Base-by-base conservation (phyloP, 2,113 vertebrate genomes). In the Gobius niger region DNA sequence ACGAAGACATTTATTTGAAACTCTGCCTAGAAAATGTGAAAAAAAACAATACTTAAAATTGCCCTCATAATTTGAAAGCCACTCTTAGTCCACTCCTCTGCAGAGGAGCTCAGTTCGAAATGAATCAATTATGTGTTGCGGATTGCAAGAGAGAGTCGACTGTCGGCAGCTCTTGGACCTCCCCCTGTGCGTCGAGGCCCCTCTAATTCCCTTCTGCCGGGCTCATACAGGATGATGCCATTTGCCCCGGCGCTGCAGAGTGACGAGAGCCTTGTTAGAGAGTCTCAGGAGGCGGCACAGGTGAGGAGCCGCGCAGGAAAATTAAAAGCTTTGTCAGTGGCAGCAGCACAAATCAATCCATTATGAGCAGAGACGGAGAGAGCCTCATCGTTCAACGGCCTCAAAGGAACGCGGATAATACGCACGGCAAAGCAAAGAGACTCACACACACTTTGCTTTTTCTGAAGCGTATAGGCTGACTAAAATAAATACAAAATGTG, bases 121-220 rank as follows among this genome's bases (percentile, higher is more conserved):
- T 19, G 7, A 44, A 44, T 73, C 56, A 24, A 18, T 46, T 72
- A 13, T 42, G n/a, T 42, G 65, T 15, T 72, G 46, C 63, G 51
- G 46, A 56, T 66, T 61, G 47, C 68, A 65, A 62, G 40, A 61
- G 52, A 65, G 16, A 63, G 49, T 49, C 49, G 62, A 49, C 51
- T 70, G 61, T 57, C 44, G 63, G 68, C 68, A 60, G 66, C 7
- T 8, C 62, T 76, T 11, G 0, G 18, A 73, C 80, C 62, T 73
- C 49, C 49, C 15, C 51, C 56, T 13, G 69, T 77, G 70, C 49
- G 67, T 60, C 46, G n/a, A 3, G 67, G 72, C 46, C n/a, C 40
- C 82, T 86, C 61, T 72, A 49, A 84, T 83, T 76, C 62, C 52
- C 62, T 77, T 63, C 24, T 52, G 16, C 68, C 41, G 57, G 75